Evolutionary conservation across 2,797 vertebrate species (phyloP).

Genomic region (Sebastes cheni): DNA sequence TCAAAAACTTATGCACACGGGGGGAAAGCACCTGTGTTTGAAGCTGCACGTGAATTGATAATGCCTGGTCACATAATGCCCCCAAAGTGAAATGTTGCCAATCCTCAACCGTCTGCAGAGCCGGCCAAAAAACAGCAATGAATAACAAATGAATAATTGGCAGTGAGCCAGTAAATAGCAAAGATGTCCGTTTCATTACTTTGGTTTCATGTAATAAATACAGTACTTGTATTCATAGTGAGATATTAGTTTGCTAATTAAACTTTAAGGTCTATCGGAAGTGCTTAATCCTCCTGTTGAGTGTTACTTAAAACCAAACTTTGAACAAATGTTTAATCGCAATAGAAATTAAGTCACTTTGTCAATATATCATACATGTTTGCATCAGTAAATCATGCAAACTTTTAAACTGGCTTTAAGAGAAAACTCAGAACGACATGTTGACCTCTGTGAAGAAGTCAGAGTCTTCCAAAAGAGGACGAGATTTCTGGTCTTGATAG

Average conservation of each 20-base stretch:
- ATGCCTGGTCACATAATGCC: too few species aligned
- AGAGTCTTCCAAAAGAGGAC: background rate
- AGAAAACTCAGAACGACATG: background rate
- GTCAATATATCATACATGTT: background rate
- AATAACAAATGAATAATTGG: too few species aligned
- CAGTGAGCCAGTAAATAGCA: too few species aligned
- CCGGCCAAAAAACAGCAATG: too few species aligned
- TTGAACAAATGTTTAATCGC: background rate
- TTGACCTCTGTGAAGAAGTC: constrained; percentile 31
- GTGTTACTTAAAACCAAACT: background rate
- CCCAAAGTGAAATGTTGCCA: too few species aligned
- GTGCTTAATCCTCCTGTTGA: background rate
- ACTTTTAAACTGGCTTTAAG: background rate
- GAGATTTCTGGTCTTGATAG: constrained; percentile 24
- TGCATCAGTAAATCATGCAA: background rate
- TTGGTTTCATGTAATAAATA: background rate
- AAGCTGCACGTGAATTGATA: too few species aligned
- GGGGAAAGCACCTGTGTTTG: accelerated
- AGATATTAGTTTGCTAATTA: background rate
- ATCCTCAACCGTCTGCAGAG: too few species aligned
- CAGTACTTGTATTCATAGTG: background rate
- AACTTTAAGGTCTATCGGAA: background rate
- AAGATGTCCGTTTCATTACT: too few species aligned
- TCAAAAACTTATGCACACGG: accelerated
- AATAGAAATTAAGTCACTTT: background rate